Conservation (phyloP, 2,888 invertebrate species). For the Steinernema carpocapsae region DNA sequence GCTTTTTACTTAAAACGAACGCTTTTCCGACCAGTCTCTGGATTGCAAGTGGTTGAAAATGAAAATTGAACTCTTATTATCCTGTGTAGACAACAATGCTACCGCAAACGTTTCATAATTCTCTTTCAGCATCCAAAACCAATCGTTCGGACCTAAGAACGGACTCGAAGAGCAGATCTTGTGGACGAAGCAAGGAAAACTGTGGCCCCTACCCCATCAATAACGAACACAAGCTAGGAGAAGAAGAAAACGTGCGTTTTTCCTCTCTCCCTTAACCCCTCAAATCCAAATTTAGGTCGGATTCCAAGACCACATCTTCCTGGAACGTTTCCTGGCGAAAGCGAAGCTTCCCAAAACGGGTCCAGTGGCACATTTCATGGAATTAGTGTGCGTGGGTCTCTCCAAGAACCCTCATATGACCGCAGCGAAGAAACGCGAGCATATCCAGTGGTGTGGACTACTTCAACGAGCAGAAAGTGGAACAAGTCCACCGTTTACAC, state of each 20-base stretch:
- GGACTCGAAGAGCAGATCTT: constrained; percentile 89
- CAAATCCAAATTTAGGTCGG: no score
- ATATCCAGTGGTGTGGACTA: constrained; percentile 91
- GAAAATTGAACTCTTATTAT: no score
- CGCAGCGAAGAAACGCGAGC: constrained; percentile 83
- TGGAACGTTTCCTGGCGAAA: constrained; percentile 81
- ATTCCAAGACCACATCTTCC: constrained; percentile 92
- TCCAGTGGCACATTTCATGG: constrained; percentile 95
- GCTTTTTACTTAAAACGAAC: no score
- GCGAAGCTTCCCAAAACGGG: constrained; percentile 84
- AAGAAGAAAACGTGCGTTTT: constrained; percentile 72
- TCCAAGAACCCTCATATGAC: constrained; percentile 92
- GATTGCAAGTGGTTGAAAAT: no score
- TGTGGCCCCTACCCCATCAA: constrained; percentile 97
- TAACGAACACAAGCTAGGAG: constrained; percentile 78
- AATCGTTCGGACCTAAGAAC: constrained; percentile 73
- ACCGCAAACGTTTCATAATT: not conserved
- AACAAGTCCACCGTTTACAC: constrained; percentile 44
- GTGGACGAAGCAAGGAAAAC: constrained; percentile 91
- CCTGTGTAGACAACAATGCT: no score
- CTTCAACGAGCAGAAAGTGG: constrained; percentile 74
- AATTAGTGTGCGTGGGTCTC: constrained; percentile 87
- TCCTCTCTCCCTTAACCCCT: no score
- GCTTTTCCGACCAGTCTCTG: no score
- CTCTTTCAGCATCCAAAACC: constrained; percentile 50